Percentiles rank a stretch among this genome's conserved stretches.
phyloP scores from a whole-genome alignment of 2,113 vertebrate species.

The Neoarius graeffei region DNA sequence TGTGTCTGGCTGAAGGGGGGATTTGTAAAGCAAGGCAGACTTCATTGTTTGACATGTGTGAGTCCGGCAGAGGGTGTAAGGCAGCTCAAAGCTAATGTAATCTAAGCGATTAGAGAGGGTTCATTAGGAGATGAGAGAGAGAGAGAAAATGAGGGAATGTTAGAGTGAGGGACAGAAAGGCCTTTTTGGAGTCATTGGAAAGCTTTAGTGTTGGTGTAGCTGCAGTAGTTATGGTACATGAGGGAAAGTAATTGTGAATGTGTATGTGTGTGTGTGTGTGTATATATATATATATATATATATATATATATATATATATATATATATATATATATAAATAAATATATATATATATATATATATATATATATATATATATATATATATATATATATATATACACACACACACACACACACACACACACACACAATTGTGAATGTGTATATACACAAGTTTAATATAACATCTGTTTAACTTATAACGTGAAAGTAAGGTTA shows the following conservation, averaged over 20 bases:
- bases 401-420: too few relatives aligned
- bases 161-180: conserved; percentile 28
- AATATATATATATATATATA: too few relatives aligned
- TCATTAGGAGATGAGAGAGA: conserved; percentile 79
- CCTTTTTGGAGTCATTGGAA: conserved; percentile 42
- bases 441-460: too few relatives aligned
- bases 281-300: too few relatives aligned
- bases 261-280: too few relatives aligned
- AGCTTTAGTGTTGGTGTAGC: conserved; percentile 11
- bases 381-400: too few relatives aligned
- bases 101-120: conserved; percentile 83
- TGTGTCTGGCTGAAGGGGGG: conserved; percentile 77
- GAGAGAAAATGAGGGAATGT: conserved; percentile 34
- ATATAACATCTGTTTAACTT: not conserved
- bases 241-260: too few relatives aligned
- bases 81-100: conserved; percentile 81
- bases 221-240: not conserved
- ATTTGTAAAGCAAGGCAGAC: conserved; percentile 81
- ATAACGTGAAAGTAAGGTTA: too few relatives aligned
- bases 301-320: too few relatives aligned
- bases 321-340: too few relatives aligned
- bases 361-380: too few relatives aligned
- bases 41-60: conserved; percentile 76
- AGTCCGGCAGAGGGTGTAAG: conserved; percentile 75
- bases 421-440: too few relatives aligned